Percentiles rank a stretch among this genome's conserved stretches.
Conservation (phyloP, 2,888 invertebrate genomes). For the Scaptomyza parva region DNA sequence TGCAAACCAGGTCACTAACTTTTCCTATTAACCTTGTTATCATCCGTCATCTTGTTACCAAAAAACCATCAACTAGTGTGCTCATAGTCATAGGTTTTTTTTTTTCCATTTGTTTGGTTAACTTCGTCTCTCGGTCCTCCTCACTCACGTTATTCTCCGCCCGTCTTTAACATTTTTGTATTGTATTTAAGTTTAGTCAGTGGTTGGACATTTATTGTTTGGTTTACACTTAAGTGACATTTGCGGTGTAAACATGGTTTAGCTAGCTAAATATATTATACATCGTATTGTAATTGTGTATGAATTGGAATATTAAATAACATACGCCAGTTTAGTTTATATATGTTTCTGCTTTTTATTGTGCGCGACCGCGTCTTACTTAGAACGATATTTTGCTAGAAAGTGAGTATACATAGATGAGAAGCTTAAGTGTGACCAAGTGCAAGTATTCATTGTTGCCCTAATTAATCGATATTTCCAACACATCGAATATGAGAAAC, state of each 20-base stretch:
- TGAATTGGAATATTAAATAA: too few species aligned
- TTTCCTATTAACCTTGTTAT: conserved; percentile 34
- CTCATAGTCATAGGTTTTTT: background rate
- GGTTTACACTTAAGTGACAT: conserved; percentile 14
- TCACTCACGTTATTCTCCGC: too few species aligned
- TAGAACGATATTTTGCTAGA: too few species aligned
- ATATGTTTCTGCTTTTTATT: too few species aligned
- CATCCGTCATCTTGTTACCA: conserved; percentile 11
- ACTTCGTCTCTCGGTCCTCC: background rate
- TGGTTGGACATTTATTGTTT: conserved; percentile 4
- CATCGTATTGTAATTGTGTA: too few species aligned
- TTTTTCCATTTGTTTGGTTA: background rate
- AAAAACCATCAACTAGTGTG: background rate
- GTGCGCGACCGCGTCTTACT: too few species aligned
- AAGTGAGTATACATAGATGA: too few species aligned
- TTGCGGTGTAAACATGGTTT: conserved; percentile 5
- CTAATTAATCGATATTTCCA: too few species aligned
- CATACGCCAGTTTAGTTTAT: too few species aligned
- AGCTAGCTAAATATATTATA: conserved; percentile 8
- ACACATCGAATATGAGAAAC: too few species aligned
- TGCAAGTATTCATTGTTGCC: too few species aligned
- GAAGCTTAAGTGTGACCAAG: too few species aligned
- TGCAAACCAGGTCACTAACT: conserved; percentile 8
- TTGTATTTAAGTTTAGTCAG: conserved; percentile 10
- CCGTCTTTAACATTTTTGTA: background rate